Evolutionary conservation across 2,113 vertebrate species (phyloP).

Genomic region (Hippocampus abdominalis): DNA sequence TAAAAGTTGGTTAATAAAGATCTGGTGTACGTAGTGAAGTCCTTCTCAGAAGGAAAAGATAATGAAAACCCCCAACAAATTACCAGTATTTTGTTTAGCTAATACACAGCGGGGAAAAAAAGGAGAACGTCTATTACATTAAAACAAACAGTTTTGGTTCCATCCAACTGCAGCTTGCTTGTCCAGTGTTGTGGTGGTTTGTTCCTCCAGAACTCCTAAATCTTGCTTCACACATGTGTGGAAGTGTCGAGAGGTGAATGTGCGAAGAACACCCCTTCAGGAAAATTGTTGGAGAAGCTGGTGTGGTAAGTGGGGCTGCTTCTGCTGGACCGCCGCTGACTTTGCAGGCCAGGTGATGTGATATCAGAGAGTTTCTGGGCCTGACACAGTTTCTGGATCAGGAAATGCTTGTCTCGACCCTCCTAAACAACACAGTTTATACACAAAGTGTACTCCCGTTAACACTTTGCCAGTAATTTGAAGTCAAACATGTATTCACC

Average conservation of each 20-base stretch:
- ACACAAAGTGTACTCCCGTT: background rate
- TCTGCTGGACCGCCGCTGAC: conserved; percentile 18
- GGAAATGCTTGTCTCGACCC: conserved; percentile 83
- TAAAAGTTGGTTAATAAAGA: background rate
- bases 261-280: conserved; percentile 50
- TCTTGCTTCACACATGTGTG: conserved; percentile 58
- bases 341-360: conserved; percentile 13
- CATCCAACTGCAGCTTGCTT: background rate
- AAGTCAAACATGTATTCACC: background rate
- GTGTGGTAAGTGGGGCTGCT: conserved; percentile 52
- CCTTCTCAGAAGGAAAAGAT: conserved; percentile 69
- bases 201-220: background rate
- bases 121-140: background rate
- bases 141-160: background rate
- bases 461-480: background rate
- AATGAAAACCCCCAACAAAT: conserved; percentile 2
- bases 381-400: conserved; percentile 84
- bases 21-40: conserved; percentile 22
- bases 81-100: background rate
- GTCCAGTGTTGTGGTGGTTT: conserved; percentile 2
- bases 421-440: conserved; percentile 67
- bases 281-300: conserved; percentile 55
- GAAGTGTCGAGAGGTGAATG: conserved; percentile 46
- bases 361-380: conserved; percentile 59
- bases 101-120: background rate